Evolutionary conservation across 1,140 invertebrate species (phyloP).

Genomic region (Scaptomyza pallida): DNA sequence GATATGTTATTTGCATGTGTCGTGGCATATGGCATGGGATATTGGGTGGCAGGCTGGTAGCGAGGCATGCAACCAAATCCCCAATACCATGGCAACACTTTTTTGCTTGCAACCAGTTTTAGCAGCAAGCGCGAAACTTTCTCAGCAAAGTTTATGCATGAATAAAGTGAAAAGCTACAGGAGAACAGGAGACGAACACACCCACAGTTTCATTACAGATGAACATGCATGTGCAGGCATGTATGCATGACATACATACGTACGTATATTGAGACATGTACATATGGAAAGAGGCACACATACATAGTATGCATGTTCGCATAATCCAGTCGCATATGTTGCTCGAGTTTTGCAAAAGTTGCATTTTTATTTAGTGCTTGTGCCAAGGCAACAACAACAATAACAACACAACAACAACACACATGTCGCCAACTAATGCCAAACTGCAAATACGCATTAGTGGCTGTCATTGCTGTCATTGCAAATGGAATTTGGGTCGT

Average conservation of each 20-base stretch:
- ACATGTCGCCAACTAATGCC: conserved; percentile 48
- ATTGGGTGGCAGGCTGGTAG: not conserved
- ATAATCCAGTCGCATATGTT: conserved; percentile 62
- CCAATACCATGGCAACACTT: conserved; percentile 57
- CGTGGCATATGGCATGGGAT: no score
- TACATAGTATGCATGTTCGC: conserved; percentile 41
- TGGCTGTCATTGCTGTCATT: conserved; percentile 10
- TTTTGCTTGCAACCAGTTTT: conserved; percentile 43
- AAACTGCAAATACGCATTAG: conserved; percentile 65
- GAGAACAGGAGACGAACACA: conserved; percentile 34
- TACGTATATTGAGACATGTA: not conserved
- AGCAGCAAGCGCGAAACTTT: conserved; percentile 68
- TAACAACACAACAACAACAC: conserved; percentile 35
- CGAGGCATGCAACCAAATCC: conserved; percentile 44
- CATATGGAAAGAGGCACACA: conserved; percentile 4
- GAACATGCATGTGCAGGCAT: not conserved
- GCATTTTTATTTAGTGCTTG: conserved; percentile 64
- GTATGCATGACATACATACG: conserved; percentile 4
- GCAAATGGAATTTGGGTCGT: conserved; percentile 14
- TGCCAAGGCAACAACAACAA: conserved; percentile 22
- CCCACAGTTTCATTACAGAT: conserved; percentile 8
- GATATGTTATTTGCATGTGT: conserved; percentile 78
- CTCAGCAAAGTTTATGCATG: conserved; percentile 76
- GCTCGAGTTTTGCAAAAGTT: conserved; percentile 52
- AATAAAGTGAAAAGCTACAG: conserved; percentile 73